Evolutionary conservation across 2,888 invertebrate species (phyloP), one percentile per base, ranked within the genome.

Genomic region (Hecatera dysodea): DNA sequence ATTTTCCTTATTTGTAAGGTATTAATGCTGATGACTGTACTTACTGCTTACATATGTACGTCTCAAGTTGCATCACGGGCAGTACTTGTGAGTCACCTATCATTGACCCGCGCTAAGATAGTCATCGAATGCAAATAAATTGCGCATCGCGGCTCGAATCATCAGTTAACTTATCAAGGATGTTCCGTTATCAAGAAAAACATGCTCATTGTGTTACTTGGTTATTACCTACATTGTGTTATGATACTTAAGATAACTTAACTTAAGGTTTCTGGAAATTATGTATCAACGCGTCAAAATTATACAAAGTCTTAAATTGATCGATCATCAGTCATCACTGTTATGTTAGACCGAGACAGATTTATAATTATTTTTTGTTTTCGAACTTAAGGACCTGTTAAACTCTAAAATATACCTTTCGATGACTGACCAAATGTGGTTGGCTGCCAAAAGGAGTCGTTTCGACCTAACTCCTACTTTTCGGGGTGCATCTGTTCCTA

Each of bases 31-130:
- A 4, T 11, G 12, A 11, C 1, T 0, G 11, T 1, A 2, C 29
- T 15, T 42, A 1, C 27, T 9, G 5, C 1, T 29, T 12, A 33
- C 29, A 11, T 17, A 78, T 27, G 48, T 29, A 61, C 29, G 36
- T 63, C 22, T 46, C 22, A 73, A 64, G 44, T 68, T 81, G 65
- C 63, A 66, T 44, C 36, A 59, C 22, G 39, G 9, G 42, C 39
- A 53, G 39, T 56, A 36, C 24, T 33, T 19, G 27, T 78, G 78
- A 78, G 33, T 81, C 70, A 81, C n/a, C 52, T 70, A 44, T 62
- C 67, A 75, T 78, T 66, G 82, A 78, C 64, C 57, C 7, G 66
- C 6, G 39, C 19, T 81, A 74, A 74, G 74, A 75, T 80, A 75
- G 63, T 75, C 44, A 71, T 53, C 33, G 52, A 57, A 81, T 71